These are phyloP conservation scores for Characodon lateralis DNA, from an alignment of 2,797 vertebrate genomes.

Conservation along the genomic window DNA sequence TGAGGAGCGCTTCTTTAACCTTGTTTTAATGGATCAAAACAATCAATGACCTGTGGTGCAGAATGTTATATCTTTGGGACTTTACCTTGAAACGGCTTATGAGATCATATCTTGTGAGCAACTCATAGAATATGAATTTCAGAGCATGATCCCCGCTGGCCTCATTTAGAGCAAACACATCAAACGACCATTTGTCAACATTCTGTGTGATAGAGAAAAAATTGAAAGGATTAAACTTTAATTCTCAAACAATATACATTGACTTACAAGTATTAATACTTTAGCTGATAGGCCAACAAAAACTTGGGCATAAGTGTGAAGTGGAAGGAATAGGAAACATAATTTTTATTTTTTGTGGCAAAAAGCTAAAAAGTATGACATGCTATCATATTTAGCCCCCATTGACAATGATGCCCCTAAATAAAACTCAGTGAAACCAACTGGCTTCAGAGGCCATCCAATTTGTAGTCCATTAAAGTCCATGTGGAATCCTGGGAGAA, in stretches of 20 bases:
- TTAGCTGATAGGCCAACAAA: not conserved
- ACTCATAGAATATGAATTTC: conserved; percentile 99
- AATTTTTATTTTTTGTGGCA: not conserved
- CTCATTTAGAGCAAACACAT: conserved; percentile 95
- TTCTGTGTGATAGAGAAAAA: conserved; percentile 76
- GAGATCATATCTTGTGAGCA: conserved; percentile 96
- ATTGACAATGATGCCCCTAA: not conserved
- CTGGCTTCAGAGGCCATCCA: not conserved
- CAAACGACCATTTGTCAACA: conserved; percentile 96
- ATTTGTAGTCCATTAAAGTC: not conserved
- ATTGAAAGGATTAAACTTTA: not conserved
- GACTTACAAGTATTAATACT: not conserved
- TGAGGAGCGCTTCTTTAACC: conserved; percentile 13
- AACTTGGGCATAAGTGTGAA: not conserved
- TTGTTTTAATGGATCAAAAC: conserved; percentile 25
- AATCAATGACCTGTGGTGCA: not conserved
- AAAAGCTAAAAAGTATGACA: too few relatives aligned
- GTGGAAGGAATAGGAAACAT: not conserved
- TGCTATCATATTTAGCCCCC: not conserved
- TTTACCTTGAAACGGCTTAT: conserved; percentile 97
- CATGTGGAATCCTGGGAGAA: not conserved
- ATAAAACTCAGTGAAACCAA: not conserved
- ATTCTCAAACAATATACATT: not conserved
- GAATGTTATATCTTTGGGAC: not conserved
- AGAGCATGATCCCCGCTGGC: conserved; percentile 94